These are phyloP conservation scores for Myotis pilosus DNA, from an alignment of 2,797 vertebrate genomes.

Conservation along the genomic window DNA sequence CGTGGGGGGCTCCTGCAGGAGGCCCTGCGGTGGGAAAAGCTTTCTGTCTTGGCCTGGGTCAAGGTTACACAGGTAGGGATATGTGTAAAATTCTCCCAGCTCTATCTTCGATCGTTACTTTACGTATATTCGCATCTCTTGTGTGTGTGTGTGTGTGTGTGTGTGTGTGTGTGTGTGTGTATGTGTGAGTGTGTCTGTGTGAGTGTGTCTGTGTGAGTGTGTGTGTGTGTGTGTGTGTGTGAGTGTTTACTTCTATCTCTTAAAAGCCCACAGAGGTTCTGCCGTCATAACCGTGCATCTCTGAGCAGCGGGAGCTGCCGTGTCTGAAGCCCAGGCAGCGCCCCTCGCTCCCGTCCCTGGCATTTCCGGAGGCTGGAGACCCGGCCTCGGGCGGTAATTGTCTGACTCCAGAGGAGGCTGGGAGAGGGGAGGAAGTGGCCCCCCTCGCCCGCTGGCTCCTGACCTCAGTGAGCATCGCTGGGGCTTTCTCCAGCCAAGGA, in stretches of 20 bases:
- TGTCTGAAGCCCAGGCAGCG: not conserved
- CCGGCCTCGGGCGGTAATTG: not conserved
- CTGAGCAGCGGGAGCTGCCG: not conserved
- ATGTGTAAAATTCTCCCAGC: not conserved
- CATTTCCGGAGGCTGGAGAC: conserved; percentile 44
- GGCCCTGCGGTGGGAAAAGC: not conserved
- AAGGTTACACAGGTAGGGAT: no score
- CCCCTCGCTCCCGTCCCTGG: not conserved
- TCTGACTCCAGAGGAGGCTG: not conserved
- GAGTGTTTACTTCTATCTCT: not conserved
- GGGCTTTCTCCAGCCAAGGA: not conserved
- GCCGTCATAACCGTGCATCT: accelerated
- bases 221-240: no score
- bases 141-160: not conserved
- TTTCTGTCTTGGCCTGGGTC: not conserved
- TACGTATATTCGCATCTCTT: not conserved
- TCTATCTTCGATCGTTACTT: not conserved
- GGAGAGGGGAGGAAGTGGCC: conserved; percentile 35
- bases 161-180: no score
- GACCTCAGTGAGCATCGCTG: not conserved
- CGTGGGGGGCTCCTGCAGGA: not conserved
- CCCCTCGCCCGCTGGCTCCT: not conserved
- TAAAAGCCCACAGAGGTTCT: no score
- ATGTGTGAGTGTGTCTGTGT: not conserved
- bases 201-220: no score